Base-by-base conservation (phyloP, 2,113 vertebrate genomes). In the Sceloporus undulatus region DNA sequence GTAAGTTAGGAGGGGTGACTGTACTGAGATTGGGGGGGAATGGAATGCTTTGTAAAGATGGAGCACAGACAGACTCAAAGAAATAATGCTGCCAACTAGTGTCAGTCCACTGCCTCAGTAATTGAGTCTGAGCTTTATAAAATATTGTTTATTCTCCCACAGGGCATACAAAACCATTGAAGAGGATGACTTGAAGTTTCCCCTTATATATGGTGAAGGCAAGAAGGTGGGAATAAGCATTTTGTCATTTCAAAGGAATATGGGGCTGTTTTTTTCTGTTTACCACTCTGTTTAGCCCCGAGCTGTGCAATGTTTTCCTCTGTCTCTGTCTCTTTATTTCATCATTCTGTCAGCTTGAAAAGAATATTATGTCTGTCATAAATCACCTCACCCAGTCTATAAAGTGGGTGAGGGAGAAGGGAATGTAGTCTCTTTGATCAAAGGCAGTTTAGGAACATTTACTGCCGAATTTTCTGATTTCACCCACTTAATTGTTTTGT, bases 91-190 rank as follows among this genome's bases (percentile, higher is more conserved):
- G 78, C 73, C 73, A 80, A 59, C 66, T 90, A 70, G 23, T 92
- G 92, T 93, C 89, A 91, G 91, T 92, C 89, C 89, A 91, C 52
- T 83, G 70, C 92, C 91, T 96, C 92, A 90, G 84, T 95, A 93
- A 95, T 14, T 92, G 89, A 95, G 82, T 94, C 84, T 88, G 92
- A 95, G 71, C 87, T 93, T 93, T 91, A 79, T 88, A 88, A 78
- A 93, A 89, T 95, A 84, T 89, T 94, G 34, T 97, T 95, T 97
- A n/a, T 96, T 89, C 90, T 92, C 93, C 93, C 91, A 89, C 96
- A 98, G 97, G 97, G 97, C 97, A 66, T 98, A 98, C 95, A 98
- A 98, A 97, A 98, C 96, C 93, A 98, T 98, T 88, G 97, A 98
- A 90, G 98, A 98, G 52, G 97, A 98, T 85, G 97, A 98, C 95